phyloP scores from a whole-genome alignment of 2,797 vertebrate species.

The Falco novaeseelandiae region DNA sequence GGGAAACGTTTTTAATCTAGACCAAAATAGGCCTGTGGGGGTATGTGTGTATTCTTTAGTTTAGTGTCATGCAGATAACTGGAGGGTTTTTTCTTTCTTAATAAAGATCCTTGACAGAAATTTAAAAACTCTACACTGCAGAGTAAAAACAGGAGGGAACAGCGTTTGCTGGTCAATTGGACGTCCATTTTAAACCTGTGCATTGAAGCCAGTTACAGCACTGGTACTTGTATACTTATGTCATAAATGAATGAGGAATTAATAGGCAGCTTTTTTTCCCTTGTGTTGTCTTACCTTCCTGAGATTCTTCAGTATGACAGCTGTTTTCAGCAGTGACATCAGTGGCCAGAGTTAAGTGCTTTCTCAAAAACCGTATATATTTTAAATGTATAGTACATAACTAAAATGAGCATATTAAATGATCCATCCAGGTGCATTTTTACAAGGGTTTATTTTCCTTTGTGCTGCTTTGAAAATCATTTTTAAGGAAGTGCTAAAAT shows the following conservation, averaged over 20 bases:
- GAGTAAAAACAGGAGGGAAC: neutral
- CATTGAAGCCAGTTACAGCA: neutral
- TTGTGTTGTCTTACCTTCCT: neutral
- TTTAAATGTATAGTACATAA: neutral
- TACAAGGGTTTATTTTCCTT: neutral
- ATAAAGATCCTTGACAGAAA: slow-evolving; percentile 23
- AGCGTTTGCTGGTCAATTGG: slow-evolving; percentile 31
- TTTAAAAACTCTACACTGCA: slow-evolving; percentile 41
- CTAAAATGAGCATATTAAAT: neutral
- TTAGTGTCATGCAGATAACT: slow-evolving; percentile 29
- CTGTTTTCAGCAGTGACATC: slow-evolving; percentile 52
- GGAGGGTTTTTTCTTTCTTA: slow-evolving; percentile 6
- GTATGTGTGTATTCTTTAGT: slow-evolving; percentile 54
- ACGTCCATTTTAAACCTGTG: slow-evolving; percentile 65
- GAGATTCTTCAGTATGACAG: neutral
- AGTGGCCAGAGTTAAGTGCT: neutral
- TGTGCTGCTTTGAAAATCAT: neutral
- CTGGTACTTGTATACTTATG: neutral
- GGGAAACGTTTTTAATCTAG: slow-evolving; percentile 46
- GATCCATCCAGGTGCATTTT: neutral
- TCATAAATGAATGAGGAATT: neutral
- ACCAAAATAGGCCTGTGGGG: slow-evolving; percentile 51
- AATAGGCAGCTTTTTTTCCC: neutral
- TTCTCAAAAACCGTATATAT: neutral
- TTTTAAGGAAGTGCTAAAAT: neutral